Evolutionary conservation across 1,140 invertebrate species (phyloP).

Genomic region (Schmidtea mediterranea): DNA sequence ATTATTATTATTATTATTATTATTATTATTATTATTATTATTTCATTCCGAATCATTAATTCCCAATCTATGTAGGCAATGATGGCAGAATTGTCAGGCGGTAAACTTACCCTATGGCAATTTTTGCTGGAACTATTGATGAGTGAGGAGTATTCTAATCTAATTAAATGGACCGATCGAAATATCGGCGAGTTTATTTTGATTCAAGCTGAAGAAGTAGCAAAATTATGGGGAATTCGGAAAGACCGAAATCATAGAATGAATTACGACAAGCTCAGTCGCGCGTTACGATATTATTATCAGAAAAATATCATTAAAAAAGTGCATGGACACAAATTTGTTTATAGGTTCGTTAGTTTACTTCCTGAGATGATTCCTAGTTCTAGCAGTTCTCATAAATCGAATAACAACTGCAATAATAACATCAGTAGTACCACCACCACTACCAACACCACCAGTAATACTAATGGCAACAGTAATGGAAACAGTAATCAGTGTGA

Average conservation of each 20-base stretch:
- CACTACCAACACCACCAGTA: background rate
- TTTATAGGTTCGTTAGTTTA: constrained; percentile 56
- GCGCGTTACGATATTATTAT: constrained; percentile 73
- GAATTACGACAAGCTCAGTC: constrained; percentile 81
- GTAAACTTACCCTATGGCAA: constrained; percentile 25
- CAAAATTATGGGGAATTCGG: constrained; percentile 31
- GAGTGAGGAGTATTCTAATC: background rate
- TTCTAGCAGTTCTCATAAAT: too few relatives aligned
- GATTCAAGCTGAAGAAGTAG: constrained; percentile 18
- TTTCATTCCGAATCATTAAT: too few relatives aligned
- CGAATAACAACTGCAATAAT: background rate
- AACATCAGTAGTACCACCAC: background rate
- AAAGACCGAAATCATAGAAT: constrained; percentile 53
- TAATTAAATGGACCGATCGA: constrained; percentile 6
- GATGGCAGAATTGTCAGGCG: background rate
- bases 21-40: too few relatives aligned
- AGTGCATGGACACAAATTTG: constrained; percentile 61
- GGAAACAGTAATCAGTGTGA: background rate
- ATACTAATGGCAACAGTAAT: background rate
- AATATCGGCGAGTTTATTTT: constrained; percentile 4
- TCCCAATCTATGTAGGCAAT: too few relatives aligned
- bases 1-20: too few relatives aligned
- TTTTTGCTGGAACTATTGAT: constrained; percentile 5
- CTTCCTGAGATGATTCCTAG: background rate
- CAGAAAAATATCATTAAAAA: constrained; percentile 47